phyloP scores from a whole-genome alignment of 2,888 invertebrate genomes.

The Melanophora roralis region DNA sequence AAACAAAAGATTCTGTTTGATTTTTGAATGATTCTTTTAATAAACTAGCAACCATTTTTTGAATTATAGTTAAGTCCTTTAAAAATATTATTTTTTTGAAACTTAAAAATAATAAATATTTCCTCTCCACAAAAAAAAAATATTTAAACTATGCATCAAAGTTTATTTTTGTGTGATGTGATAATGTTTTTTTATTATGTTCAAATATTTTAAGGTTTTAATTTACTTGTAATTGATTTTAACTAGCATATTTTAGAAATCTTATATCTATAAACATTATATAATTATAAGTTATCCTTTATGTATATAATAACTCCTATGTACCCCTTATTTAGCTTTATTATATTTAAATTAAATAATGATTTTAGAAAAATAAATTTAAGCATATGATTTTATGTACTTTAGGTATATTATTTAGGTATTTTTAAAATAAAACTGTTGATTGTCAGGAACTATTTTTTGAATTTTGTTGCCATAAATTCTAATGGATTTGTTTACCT shows the following conservation, averaged over 20 bases:
- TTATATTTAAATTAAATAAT: not conserved
- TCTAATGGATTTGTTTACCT: slow-evolving; percentile 31
- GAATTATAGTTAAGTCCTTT: too few species aligned
- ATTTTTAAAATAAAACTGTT: slow-evolving; percentile 19
- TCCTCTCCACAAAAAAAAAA: not conserved
- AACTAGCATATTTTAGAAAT: slow-evolving; percentile 8
- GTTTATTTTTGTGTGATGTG: slow-evolving; percentile 70
- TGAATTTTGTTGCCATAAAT: not conserved
- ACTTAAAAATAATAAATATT: too few species aligned
- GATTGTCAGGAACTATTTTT: not conserved
- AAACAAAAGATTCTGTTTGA: too few species aligned
- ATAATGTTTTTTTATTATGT: slow-evolving; percentile 68
- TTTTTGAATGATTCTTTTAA: slow-evolving; percentile 42
- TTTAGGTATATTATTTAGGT: slow-evolving; percentile 32
- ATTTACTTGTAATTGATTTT: not conserved
- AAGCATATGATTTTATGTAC: not conserved
- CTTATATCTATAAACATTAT: too few species aligned
- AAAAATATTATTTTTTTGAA: too few species aligned
- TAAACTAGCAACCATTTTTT: not conserved
- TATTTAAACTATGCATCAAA: slow-evolving; percentile 43
- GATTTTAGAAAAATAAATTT: not conserved
- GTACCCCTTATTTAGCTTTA: not conserved
- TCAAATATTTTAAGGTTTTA: not conserved
- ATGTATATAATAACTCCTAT: slow-evolving; percentile 4
- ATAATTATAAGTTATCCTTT: too few species aligned